Conservation (phyloP, 2,113 vertebrate genomes). For the Tenrec ecaudatus region DNA sequence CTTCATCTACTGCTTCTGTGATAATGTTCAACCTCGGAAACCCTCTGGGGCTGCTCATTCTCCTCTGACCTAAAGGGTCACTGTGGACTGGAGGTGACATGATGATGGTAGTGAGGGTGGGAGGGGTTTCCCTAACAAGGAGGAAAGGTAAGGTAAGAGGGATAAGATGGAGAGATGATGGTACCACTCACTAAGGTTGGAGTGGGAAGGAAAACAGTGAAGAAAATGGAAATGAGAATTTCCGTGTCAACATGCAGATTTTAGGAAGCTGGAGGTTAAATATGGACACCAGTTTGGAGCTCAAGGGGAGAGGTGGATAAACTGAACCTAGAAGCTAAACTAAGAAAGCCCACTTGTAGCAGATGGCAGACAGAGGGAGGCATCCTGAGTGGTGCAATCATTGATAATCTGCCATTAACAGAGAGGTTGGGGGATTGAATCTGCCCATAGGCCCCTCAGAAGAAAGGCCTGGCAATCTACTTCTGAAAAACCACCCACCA, state of each 20-base stretch:
- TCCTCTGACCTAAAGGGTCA: too few species aligned
- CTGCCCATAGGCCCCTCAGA: not conserved
- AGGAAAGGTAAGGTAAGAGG: not conserved
- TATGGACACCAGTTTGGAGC: not conserved
- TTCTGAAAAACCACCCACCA: not conserved
- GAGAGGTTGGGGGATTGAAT: not conserved
- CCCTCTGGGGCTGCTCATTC: too few species aligned
- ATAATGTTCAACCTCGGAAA: too few species aligned
- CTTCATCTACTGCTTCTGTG: too few species aligned
- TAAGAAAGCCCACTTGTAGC: not conserved
- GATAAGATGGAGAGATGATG: not conserved
- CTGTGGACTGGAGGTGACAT: too few species aligned
- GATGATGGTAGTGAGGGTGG: too few species aligned
- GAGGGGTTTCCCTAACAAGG: not conserved
- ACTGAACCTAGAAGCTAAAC: constrained; percentile 4
- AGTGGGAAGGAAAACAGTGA: not conserved
- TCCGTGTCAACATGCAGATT: not conserved
- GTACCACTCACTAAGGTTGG: not conserved
- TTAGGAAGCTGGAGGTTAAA: not conserved
- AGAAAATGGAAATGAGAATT: not conserved
- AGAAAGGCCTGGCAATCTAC: not conserved
- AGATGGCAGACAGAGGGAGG: not conserved
- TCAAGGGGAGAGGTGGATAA: not conserved
- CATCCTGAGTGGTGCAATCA: not conserved
- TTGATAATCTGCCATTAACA: not conserved